Conservation (phyloP, 2,888 invertebrate species). For the Sminthurinus aureus region DNA sequence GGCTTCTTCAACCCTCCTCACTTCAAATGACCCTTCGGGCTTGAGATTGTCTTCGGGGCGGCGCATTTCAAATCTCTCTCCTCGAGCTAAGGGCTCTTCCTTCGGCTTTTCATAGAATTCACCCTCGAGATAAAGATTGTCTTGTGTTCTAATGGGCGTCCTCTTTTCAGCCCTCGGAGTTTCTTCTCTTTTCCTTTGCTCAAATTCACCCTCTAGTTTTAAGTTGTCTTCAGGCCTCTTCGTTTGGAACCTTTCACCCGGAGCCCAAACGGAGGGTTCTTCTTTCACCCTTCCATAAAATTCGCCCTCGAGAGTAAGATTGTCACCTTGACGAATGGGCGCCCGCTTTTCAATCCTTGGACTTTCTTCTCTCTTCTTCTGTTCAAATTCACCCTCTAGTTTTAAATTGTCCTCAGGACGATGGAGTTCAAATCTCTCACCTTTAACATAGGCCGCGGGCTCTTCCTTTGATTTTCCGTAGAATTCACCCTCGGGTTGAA, state of each 20-base stretch:
- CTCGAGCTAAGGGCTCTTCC: conserved; percentile 63
- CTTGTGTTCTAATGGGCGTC: conserved; percentile 64
- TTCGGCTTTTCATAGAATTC: conserved; percentile 65
- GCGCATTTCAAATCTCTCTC: conserved; percentile 63
- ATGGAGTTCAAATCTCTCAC: conserved; percentile 47
- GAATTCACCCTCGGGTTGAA: conserved; percentile 52
- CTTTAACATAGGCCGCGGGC: too few species aligned
- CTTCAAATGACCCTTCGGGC: conserved; percentile 63
- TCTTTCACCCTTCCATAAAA: conserved; percentile 64
- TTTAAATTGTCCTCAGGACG: conserved; percentile 68
- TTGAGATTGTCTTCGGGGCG: conserved; percentile 63
- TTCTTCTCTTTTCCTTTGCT: conserved; percentile 58
- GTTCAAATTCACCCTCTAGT: conserved; percentile 70
- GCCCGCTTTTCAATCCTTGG: conserved; percentile 66
- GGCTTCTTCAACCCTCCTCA: conserved; percentile 52
- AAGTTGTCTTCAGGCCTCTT: conserved; percentile 68
- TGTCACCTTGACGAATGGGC: conserved; percentile 66
- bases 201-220: conserved; percentile 63
- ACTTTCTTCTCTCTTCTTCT: conserved; percentile 61
- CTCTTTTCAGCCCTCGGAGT: conserved; percentile 63
- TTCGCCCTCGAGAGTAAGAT: conserved; percentile 68
- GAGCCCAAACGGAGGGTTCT: conserved; percentile 52
- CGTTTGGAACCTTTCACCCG: conserved; percentile 52
- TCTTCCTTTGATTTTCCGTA: conserved; percentile 67
- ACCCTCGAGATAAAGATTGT: conserved; percentile 68